Evolutionary conservation across 2,797 vertebrate genomes (phyloP).

Genomic region (Brachymystax lenok): DNA sequence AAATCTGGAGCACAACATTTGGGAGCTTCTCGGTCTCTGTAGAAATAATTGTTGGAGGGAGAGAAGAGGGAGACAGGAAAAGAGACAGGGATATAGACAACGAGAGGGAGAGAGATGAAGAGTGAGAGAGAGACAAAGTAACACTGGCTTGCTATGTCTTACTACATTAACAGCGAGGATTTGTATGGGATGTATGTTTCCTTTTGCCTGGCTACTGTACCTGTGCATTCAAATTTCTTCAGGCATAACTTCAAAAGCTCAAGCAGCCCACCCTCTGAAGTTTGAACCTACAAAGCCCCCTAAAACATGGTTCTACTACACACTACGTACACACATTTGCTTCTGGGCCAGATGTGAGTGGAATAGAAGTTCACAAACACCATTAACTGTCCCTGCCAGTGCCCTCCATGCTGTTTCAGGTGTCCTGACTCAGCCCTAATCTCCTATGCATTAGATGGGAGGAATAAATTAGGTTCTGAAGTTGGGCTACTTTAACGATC

Average conservation of each 20-base stretch:
- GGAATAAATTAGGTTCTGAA: not conserved
- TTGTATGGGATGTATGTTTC: not conserved
- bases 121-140: not conserved
- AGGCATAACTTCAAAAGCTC: not conserved
- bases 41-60: not conserved
- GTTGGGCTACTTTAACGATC: not conserved
- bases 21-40: not conserved
- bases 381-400: not conserved
- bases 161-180: too few relatives aligned
- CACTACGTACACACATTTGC: too few relatives aligned
- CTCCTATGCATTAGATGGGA: slow-evolving; percentile 8
- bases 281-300: not conserved
- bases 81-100: not conserved
- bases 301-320: not conserved
- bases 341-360: not conserved
- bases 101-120: not conserved
- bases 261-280: not conserved
- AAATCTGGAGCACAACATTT: not conserved
- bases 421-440: slow-evolving; percentile 7
- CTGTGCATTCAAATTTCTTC: not conserved
- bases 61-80: not conserved
- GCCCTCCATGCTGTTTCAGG: slow-evolving; percentile 4
- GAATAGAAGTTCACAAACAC: not conserved
- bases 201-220: not conserved
- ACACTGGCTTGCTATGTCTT: not conserved